These are phyloP conservation scores for Ciona savignyi DNA, from an alignment of 23 tunicate genomes.

Conservation along the genomic window DNA sequence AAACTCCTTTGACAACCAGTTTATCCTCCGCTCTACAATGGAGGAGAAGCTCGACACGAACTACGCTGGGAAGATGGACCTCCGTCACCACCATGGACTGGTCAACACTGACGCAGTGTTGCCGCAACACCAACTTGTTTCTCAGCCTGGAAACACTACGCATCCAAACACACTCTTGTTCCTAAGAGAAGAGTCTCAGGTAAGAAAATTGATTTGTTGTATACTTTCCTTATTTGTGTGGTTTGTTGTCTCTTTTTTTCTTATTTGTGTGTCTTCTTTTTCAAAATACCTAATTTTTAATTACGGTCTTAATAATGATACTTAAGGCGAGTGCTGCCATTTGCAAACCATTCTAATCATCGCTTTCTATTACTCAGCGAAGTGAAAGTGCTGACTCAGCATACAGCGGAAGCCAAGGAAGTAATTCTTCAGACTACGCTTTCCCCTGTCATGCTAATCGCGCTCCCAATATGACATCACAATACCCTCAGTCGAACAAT, in stretches of 20 bases:
- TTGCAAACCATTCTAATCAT: too few species aligned
- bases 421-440: constrained; percentile 22
- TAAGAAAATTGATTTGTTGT: background rate
- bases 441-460: constrained; percentile 3
- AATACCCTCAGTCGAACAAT: background rate
- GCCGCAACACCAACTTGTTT: background rate
- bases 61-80: too few species aligned
- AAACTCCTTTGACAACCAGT: too few species aligned
- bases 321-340: too few species aligned
- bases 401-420: constrained; percentile 78
- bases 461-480: background rate
- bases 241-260: background rate
- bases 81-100: background rate
- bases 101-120: background rate
- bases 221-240: background rate
- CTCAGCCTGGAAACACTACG: background rate
- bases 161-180: constrained; percentile 15
- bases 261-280: background rate
- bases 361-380: constrained; percentile 29
- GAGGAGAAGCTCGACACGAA: too few species aligned
- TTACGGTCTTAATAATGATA: too few species aligned
- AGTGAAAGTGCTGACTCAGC: constrained; percentile 87
- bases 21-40: too few species aligned
- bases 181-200: constrained; percentile 63
- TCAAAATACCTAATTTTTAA: background rate